Evolutionary conservation across 2,888 invertebrate species (phyloP).

Genomic region (Cotesia congregata): DNA sequence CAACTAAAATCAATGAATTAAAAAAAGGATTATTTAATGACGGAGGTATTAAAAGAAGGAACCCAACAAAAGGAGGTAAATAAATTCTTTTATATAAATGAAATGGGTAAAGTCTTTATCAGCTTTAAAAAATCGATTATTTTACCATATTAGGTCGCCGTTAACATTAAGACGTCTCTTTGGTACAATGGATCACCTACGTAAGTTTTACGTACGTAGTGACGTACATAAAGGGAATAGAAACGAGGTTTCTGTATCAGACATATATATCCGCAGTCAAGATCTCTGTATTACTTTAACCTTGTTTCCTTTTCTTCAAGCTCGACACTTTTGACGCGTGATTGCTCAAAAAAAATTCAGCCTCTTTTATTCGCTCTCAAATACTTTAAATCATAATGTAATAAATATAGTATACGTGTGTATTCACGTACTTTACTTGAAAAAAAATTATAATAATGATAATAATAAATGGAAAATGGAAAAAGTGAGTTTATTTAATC

Average conservation of each 20-base stretch:
- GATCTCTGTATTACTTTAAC: slow-evolving; percentile 18
- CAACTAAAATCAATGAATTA: too few species aligned
- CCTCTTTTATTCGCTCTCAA: neutral
- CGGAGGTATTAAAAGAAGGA: too few species aligned
- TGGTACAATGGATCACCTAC: slow-evolving; percentile 25
- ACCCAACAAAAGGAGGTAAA: neutral
- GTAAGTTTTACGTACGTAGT: slow-evolving; percentile 28
- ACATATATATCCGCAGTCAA: slow-evolving; percentile 15
- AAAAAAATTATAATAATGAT: too few species aligned
- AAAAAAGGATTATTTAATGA: too few species aligned
- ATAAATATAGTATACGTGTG: too few species aligned
- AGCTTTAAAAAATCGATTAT: slow-evolving; percentile 64
- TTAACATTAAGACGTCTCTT: neutral
- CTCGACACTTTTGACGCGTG: slow-evolving; percentile 17
- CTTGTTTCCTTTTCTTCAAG: slow-evolving; percentile 21
- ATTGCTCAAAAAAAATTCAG: neutral
- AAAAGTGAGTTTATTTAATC: neutral
- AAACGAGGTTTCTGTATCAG: neutral
- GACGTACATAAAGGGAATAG: slow-evolving; percentile 13
- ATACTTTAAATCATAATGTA: neutral
- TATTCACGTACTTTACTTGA: too few species aligned
- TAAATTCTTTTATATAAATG: neutral
- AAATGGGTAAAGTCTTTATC: slow-evolving; percentile 56
- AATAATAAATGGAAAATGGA: too few species aligned
- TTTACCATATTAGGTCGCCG: slow-evolving; percentile 69